These are phyloP conservation scores for Luffia ferchaultella DNA, from an alignment of 2,888 invertebrate genomes.

Conservation along the genomic window DNA sequence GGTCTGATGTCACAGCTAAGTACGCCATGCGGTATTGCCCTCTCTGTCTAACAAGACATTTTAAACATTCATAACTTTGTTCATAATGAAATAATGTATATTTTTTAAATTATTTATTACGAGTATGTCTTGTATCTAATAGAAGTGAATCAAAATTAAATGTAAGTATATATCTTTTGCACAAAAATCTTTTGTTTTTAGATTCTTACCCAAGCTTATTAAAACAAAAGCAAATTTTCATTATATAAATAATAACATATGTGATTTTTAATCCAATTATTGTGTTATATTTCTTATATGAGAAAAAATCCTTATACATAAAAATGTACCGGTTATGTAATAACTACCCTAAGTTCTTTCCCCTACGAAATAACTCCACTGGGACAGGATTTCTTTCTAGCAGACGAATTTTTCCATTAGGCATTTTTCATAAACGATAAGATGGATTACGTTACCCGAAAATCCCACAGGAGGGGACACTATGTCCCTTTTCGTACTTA, in stretches of 20 bases:
- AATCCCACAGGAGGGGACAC: conserved; percentile 34
- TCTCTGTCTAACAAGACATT: too few species aligned
- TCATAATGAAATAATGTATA: background rate
- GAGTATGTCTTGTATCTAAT: too few species aligned
- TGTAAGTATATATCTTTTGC: too few species aligned
- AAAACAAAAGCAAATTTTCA: background rate
- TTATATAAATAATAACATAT: background rate
- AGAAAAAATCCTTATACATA: too few species aligned
- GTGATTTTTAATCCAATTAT: too few species aligned
- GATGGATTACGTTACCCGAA: conserved; percentile 48
- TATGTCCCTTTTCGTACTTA: background rate
- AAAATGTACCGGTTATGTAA: background rate
- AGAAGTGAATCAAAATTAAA: too few species aligned
- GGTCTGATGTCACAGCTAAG: too few species aligned
- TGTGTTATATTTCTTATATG: too few species aligned
- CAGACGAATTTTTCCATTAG: conserved; percentile 54
- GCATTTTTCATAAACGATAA: conserved; percentile 45
- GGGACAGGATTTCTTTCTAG: conserved; percentile 37
- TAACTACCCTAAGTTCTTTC: background rate
- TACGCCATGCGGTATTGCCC: too few species aligned
- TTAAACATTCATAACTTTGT: too few species aligned
- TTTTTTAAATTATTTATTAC: too few species aligned
- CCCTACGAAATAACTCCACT: conserved; percentile 18
- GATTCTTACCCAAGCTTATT: background rate
- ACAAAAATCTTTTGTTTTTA: too few species aligned